A percentile compares a stretch with the other conserved stretches of the same genome.
Conservation (phyloP, 2,797 vertebrate genomes). For the Aulostomus chinensis region DNA sequence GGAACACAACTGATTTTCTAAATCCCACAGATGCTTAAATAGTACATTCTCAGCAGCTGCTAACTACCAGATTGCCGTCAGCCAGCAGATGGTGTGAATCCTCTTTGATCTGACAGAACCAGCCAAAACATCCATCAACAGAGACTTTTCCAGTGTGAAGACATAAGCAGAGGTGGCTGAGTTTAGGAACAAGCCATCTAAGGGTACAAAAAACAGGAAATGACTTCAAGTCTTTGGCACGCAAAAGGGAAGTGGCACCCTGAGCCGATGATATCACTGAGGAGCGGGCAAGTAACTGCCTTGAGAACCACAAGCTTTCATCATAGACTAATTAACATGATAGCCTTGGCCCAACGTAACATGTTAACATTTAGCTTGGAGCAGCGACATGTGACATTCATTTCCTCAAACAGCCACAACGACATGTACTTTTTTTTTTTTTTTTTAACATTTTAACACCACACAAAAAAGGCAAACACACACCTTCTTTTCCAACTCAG, state of each 20-base stretch:
- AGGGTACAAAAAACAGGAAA: slow-evolving; percentile 65
- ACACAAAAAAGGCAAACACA: slow-evolving; percentile 36
- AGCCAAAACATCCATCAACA: not conserved
- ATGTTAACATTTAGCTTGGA: not conserved
- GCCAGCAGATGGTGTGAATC: slow-evolving; percentile 1
- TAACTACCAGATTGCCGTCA: too few species aligned
- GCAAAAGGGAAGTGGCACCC: slow-evolving; percentile 59
- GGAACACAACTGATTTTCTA: slow-evolving; percentile 34
- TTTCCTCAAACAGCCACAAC: slow-evolving; percentile 7
- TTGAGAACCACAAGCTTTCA: slow-evolving; percentile 1
- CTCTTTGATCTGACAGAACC: not conserved
- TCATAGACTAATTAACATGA: not conserved
- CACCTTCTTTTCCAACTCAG: slow-evolving; percentile 3
- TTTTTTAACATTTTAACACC: slow-evolving; percentile 4
- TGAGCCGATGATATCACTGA: slow-evolving; percentile 26
- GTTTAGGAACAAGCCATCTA: slow-evolving; percentile 28
- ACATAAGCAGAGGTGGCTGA: not conserved
- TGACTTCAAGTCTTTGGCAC: slow-evolving; percentile 66
- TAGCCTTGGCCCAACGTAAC: slow-evolving; percentile 2
- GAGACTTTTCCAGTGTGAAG: not conserved
- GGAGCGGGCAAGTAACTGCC: not conserved
- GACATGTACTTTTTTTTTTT: too few species aligned
- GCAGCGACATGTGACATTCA: slow-evolving; percentile 3
- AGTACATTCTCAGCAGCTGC: slow-evolving; percentile 10
- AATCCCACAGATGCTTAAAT: slow-evolving; percentile 17